These are phyloP conservation scores for Lacanobia oleracea DNA, from an alignment of 2,888 invertebrate species.

Conservation along the genomic window DNA sequence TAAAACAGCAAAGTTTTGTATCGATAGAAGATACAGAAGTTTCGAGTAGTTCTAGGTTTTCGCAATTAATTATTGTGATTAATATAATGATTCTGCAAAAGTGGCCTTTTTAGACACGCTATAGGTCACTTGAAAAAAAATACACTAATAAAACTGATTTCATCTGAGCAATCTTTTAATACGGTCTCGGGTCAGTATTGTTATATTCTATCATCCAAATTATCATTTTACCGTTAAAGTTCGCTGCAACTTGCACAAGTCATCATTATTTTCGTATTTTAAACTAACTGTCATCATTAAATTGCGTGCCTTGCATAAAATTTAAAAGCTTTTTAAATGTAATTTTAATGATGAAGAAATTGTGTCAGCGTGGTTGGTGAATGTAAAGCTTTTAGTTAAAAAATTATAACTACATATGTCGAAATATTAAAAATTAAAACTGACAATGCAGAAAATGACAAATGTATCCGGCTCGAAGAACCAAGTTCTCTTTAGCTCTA, in stretches of 20 bases:
- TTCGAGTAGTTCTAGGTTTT: neutral
- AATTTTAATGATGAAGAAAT: neutral
- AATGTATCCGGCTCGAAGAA: constrained; percentile 17
- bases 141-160: too few relatives aligned
- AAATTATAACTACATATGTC: neutral
- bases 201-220: constrained; percentile 14
- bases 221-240: constrained; percentile 13
- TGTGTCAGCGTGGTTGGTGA: neutral
- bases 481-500: neutral
- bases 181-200: neutral
- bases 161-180: neutral
- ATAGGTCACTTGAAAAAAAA: too few relatives aligned
- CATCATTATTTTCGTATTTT: constrained; percentile 34
- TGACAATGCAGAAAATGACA: too few relatives aligned
- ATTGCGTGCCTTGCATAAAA: constrained; percentile 16
- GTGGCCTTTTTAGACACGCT: too few relatives aligned
- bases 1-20: neutral
- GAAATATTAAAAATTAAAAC: neutral
- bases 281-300: constrained; percentile 12
- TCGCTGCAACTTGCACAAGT: constrained; percentile 7
- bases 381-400: neutral
- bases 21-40: too few relatives aligned
- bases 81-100: too few relatives aligned
- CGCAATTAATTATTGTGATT: neutral
- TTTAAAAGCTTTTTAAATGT: neutral